Evolutionary conservation across 2,113 vertebrate genomes (phyloP).

Genomic region (Heteronetta atricapilla): DNA sequence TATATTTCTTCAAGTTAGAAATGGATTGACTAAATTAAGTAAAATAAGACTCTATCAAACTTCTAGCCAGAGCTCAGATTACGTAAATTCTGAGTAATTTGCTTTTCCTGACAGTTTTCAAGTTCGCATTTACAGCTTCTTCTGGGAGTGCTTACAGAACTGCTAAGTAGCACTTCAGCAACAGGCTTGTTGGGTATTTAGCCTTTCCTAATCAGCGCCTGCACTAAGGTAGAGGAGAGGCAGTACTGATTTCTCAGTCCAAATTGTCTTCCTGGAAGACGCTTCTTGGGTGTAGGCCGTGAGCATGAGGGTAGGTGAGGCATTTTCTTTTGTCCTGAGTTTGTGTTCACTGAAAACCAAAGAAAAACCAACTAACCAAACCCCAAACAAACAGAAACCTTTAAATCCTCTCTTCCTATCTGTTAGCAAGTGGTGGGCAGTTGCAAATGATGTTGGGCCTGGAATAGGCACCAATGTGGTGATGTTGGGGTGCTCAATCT

Average conservation of each 20-base stretch:
- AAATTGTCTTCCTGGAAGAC: background rate
- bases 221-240: background rate
- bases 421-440: background rate
- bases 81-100: background rate
- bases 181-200: background rate
- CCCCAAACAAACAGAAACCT: fast-evolving
- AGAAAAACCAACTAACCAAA: background rate
- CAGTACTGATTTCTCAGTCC: background rate
- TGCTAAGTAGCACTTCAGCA: background rate
- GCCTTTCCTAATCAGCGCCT: background rate
- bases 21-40: background rate
- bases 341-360: background rate
- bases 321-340: background rate
- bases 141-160: background rate
- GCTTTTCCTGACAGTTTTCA: background rate
- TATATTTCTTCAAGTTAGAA: background rate
- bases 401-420: background rate
- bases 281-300: background rate
- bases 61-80: background rate
- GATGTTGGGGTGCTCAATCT: background rate
- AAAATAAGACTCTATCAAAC: background rate
- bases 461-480: background rate
- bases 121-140: background rate
- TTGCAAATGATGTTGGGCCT: background rate
- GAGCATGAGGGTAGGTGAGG: background rate